A percentile compares a stretch with the other conserved stretches of the same genome.
These are phyloP conservation scores for Tiliacea citrago DNA, from an alignment of 2,888 invertebrate genomes.

Conservation along the genomic window DNA sequence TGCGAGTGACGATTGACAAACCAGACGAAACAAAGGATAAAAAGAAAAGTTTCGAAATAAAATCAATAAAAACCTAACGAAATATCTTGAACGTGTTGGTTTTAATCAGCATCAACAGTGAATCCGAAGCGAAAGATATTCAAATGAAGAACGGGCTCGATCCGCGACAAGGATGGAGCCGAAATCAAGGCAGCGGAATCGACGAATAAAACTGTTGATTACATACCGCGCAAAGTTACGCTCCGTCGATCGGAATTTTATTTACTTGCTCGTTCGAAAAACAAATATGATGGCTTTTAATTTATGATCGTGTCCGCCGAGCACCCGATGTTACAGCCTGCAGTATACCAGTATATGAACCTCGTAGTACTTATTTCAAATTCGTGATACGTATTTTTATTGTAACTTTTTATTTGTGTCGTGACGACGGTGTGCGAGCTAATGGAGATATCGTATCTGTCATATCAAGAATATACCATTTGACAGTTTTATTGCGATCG, in stretches of 20 bases:
- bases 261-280: constrained; percentile 86
- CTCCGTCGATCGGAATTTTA: constrained; percentile 87
- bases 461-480: constrained; percentile 84
- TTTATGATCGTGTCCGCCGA: constrained; percentile 83
- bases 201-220: constrained; percentile 88
- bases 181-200: constrained; percentile 86
- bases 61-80: constrained; percentile 58
- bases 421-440: constrained; percentile 83
- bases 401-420: constrained; percentile 79
- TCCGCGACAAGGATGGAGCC: constrained; percentile 76
- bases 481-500: constrained; percentile 88
- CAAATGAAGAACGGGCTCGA: constrained; percentile 80
- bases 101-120: constrained; percentile 82
- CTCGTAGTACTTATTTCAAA: constrained; percentile 70
- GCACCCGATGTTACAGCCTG: constrained; percentile 73
- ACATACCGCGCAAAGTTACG: constrained; percentile 84
- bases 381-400: constrained; percentile 78
- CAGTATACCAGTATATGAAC: constrained; percentile 66
- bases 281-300: constrained; percentile 89
- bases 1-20: constrained; percentile 69
- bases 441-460: constrained; percentile 88
- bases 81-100: constrained; percentile 73
- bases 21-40: constrained; percentile 54
- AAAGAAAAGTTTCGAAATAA: constrained; percentile 52
- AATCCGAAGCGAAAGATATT: constrained; percentile 80